These are phyloP conservation scores for Orchesella flavescens DNA, from an alignment of 2,888 invertebrate genomes.

Conservation along the genomic window DNA sequence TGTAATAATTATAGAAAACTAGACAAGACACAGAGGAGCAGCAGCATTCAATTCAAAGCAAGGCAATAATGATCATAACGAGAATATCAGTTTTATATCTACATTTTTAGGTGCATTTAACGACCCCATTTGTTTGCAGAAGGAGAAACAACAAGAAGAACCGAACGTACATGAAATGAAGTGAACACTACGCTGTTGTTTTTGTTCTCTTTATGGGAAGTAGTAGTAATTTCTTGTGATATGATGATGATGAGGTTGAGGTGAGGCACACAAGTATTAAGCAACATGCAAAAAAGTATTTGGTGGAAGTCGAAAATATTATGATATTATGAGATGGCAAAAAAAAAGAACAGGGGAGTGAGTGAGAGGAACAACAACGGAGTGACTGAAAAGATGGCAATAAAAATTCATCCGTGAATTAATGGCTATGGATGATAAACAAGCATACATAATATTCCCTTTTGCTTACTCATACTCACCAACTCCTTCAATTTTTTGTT, in stretches of 20 bases:
- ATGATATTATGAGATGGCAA: too few species aligned
- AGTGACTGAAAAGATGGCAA: constrained; percentile 20
- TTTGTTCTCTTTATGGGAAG: neutral
- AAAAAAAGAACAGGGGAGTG: too few species aligned
- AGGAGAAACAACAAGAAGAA: constrained; percentile 17
- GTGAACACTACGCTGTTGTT: too few species aligned
- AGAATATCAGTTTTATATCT: constrained; percentile 47
- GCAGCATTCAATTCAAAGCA: neutral
- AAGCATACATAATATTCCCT: neutral
- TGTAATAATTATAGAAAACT: constrained; percentile 2
- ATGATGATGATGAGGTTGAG: neutral
- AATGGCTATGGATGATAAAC: constrained; percentile 28
- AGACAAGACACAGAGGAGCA: neutral
- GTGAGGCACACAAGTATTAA: neutral
- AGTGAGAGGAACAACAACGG: too few species aligned
- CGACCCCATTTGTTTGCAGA: constrained; percentile 56
- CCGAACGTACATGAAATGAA: too few species aligned
- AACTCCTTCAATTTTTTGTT: neutral
- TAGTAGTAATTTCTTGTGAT: constrained; percentile 18
- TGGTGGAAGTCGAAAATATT: too few species aligned
- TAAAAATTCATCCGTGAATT: constrained; percentile 55
- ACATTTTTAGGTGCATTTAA: constrained; percentile 48
- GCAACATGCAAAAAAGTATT: neutral
- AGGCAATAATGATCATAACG: constrained; percentile 41
- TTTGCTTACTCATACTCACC: neutral